Base-by-base conservation (phyloP, 2,113 vertebrate species). In the Tachycineta bicolor region DNA sequence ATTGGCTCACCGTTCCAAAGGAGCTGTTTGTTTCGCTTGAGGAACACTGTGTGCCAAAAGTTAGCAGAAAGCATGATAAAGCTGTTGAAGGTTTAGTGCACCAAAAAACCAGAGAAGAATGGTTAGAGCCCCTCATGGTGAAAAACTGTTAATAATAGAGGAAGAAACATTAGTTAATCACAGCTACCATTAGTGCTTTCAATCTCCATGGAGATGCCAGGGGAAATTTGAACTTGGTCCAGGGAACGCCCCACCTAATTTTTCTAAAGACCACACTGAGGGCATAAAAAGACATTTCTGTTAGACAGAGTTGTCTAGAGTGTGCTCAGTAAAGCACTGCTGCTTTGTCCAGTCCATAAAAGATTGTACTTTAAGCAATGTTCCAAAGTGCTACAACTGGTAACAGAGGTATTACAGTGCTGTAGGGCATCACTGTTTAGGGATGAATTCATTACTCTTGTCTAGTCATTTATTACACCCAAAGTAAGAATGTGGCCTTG, bases 51-150 rank as follows among this genome's bases (percentile, higher is more conserved):
- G 59, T 93, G 84, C 67, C 73, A 60, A 43, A 87, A 89, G 63
- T 80, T 59, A 90, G 91, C 63, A 90, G 82, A 93, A 83, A 74
- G 70, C 43, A 62, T 39, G 84, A 76, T 70, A 85, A 87, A 87
- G 46, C 49, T 58, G 37, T 43, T 76, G 39, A 89, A 75, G 59
- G 58, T 90, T 85, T 58, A 87, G 53, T 69, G 49, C 47, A 76
- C 26, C 18, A 44, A 70, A 83, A 84, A n/a, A 11, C 0, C 11
- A 49, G 11, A 47, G 39, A 53, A 77, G 39, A 93, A 75, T 53
- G 19, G 62, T 60, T 87, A 75, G 28, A 93, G 59, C 67, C 37
- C 20, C 52, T 88, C 17, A 10, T 44, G 20, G 59, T 59, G 81
- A 88, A 89, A 93, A 79, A 76, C 18, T 62, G 12, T n/a, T 91